These are phyloP conservation scores for Disparrhopalites patrizii DNA, from an alignment of 2,888 invertebrate species.

Conservation along the genomic window DNA sequence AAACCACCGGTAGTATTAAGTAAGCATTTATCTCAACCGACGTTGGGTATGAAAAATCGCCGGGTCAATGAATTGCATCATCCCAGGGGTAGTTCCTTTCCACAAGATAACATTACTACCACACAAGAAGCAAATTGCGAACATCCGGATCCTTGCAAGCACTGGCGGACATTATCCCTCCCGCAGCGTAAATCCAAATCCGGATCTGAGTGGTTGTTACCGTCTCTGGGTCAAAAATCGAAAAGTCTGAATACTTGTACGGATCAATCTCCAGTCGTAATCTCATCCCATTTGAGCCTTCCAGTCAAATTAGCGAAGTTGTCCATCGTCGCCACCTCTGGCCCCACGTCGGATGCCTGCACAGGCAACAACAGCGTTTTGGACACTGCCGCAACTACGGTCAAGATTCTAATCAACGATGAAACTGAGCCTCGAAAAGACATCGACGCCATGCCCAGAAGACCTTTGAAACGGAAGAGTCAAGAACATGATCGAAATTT, in stretches of 20 bases:
- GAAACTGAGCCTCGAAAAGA: background rate
- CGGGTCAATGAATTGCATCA: background rate
- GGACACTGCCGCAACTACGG: too few relatives aligned
- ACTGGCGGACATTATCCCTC: background rate
- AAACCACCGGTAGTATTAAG: conserved; percentile 4
- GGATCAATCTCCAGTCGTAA: background rate
- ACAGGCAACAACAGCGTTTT: background rate
- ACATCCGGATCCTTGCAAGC: too few relatives aligned
- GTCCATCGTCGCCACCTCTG: background rate
- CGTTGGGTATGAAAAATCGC: background rate
- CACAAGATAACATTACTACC: background rate
- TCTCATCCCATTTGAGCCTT: conserved; percentile 10
- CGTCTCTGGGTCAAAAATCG: background rate
- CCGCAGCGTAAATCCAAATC: background rate
- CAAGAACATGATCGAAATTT: conserved; percentile 16
- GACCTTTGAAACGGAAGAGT: conserved; percentile 18
- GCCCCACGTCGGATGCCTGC: too few relatives aligned
- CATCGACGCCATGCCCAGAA: background rate
- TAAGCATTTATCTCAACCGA: conserved; percentile 16
- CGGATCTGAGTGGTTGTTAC: too few relatives aligned
- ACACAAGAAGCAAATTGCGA: background rate
- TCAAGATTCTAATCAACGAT: conserved; percentile 11
- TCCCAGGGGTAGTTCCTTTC: background rate
- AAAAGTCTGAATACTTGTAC: conserved; percentile 2
- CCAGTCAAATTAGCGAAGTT: conserved; percentile 9